Base-by-base conservation (phyloP, 2,888 invertebrate species). In the Tyria jacobaeae region DNA sequence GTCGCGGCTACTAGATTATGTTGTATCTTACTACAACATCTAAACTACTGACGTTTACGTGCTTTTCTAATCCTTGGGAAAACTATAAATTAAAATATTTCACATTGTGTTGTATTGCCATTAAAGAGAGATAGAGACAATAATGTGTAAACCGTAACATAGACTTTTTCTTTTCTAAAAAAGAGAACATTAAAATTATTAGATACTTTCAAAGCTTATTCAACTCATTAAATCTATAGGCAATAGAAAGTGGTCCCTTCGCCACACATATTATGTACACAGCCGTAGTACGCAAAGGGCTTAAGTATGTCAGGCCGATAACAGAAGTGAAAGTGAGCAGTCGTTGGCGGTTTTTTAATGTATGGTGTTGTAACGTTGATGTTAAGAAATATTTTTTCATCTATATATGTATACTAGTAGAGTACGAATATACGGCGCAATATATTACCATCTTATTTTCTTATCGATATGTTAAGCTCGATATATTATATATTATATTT, bases 241-340 rank as follows among this genome's bases (percentile, higher is more conserved):
- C 21, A 55, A 58, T 81, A 80, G 84, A 84, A 84, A 84, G 84
- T 68, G 57, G 75, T 76, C 83, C 81, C 78, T 81, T 78, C 62
- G 54, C 64, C 21, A 62, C 52, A 59, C 61, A 61, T 61, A 21
- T 12, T 64, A 64, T 52, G 27, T 54, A 57, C 53, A 54, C 37
- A 48, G 37, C 64, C 57, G 60, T 63, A 79, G 57, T 60, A 79
- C 74, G 75, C 74, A 76, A 84, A 86, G 86, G 86, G 82, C 78
- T 73, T 68, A 54, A 84, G 85, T 87, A 67, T 84, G 88, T 87
- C 88, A 87, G 78, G 75, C 73, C 73, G 81, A 83, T 81, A 82
- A 78, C 72, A 70, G 49, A 72, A 86, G 86, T 83, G 87, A 86
- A 86, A 87, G 87, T 73, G 71, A 39, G 56, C 52, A 60, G 66